Evolutionary conservation across 2,888 invertebrate genomes (phyloP).

Genomic region (Dasysyrphus albostriatus): DNA sequence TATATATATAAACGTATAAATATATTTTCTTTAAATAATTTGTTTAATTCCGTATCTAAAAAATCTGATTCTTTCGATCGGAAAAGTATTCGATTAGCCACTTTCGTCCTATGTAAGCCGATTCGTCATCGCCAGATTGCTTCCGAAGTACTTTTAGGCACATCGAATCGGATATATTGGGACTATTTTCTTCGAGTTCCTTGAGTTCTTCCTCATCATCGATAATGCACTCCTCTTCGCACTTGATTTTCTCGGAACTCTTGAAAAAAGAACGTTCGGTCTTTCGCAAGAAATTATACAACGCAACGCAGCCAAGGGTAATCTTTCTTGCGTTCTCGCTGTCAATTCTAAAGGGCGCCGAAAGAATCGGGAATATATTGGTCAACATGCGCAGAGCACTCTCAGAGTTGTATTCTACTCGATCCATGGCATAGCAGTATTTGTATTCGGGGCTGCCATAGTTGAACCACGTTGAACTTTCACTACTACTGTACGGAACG

Average conservation of each 20-base stretch:
- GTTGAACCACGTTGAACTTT: slow-evolving; percentile 72
- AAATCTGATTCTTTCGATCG: slow-evolving; percentile 70
- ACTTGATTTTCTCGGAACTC: slow-evolving; percentile 80
- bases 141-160: slow-evolving; percentile 79
- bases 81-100: slow-evolving; percentile 79
- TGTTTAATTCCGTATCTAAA: slow-evolving; percentile 77
- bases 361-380: slow-evolving; percentile 82
- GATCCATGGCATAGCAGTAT: slow-evolving; percentile 78
- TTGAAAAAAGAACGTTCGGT: slow-evolving; percentile 80
- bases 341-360: slow-evolving; percentile 81
- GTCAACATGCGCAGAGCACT: slow-evolving; percentile 81
- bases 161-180: slow-evolving; percentile 80
- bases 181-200: slow-evolving; percentile 81
- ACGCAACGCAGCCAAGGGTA: slow-evolving; percentile 81
- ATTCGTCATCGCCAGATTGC: slow-evolving; percentile 80
- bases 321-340: slow-evolving; percentile 81
- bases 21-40: slow-evolving; percentile 79
- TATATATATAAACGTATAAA: slow-evolving; percentile 77
- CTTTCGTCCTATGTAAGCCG: slow-evolving; percentile 79
- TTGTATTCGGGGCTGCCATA: slow-evolving; percentile 71
- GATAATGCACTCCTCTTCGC: slow-evolving; percentile 81
- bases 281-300: slow-evolving; percentile 82
- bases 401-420: slow-evolving; percentile 72
- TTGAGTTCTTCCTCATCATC: slow-evolving; percentile 81
- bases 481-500: slow-evolving; percentile 74